Evolutionary conservation across 2,113 vertebrate genomes (phyloP).

Genomic region (Hippocampus comes): DNA sequence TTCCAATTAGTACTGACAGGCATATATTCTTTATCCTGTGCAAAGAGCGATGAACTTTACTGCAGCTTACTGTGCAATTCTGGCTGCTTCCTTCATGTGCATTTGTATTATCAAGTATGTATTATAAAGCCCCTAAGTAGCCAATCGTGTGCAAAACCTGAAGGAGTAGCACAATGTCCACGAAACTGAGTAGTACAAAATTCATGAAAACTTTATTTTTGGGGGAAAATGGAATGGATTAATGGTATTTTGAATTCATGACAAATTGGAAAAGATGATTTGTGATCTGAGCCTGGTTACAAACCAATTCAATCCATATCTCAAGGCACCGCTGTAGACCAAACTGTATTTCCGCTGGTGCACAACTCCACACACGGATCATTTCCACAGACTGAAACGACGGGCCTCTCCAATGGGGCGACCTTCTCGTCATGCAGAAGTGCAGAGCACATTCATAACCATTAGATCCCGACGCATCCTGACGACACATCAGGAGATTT

Average conservation of each 20-base stretch:
- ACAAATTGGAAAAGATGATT: not conserved
- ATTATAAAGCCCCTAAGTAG: too few species aligned
- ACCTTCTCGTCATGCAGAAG: not conserved
- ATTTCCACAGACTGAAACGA: not conserved
- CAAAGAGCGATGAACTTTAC: too few species aligned
- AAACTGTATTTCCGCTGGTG: not conserved
- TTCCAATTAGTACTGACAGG: too few species aligned
- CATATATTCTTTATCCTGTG: too few species aligned
- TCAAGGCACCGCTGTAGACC: not conserved
- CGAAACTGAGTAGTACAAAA: too few species aligned
- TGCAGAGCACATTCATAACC: not conserved
- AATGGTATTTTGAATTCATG: not conserved
- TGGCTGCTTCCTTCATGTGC: too few species aligned
- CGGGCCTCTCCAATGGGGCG: not conserved
- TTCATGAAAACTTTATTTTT: too few species aligned
- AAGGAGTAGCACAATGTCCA: too few species aligned
- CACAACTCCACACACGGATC: not conserved
- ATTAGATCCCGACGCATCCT: not conserved
- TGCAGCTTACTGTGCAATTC: too few species aligned
- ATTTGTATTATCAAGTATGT: too few species aligned
- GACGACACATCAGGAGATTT: constrained; percentile 1
- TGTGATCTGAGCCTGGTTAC: not conserved
- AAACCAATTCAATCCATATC: not conserved
- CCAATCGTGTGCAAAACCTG: too few species aligned
- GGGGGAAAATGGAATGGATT: too few species aligned